phyloP scores from a whole-genome alignment of 2,113 vertebrate species.

The Dolichallabes microphthalmus region DNA sequence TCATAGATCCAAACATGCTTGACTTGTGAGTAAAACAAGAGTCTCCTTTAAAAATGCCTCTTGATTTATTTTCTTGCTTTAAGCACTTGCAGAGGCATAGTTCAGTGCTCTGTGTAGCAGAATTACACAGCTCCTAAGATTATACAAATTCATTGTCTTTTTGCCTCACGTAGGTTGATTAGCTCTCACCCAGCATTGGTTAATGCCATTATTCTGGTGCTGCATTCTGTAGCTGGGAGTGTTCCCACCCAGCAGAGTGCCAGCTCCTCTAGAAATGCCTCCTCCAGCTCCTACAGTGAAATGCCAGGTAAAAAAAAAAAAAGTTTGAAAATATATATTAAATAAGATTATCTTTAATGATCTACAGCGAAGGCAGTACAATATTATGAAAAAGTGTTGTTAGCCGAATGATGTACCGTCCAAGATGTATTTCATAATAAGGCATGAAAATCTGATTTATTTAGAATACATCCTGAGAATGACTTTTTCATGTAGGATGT shows the following conservation, averaged over 20 bases:
- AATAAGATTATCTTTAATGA: not conserved
- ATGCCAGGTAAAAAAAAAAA: constrained; percentile 77
- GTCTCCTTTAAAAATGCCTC: not conserved
- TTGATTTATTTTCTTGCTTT: not conserved
- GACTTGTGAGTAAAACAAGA: constrained; percentile 77
- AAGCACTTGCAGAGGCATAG: not conserved
- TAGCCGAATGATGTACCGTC: not conserved
- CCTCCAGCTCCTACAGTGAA: constrained; percentile 78
- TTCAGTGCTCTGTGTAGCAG: not conserved
- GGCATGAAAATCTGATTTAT: not conserved
- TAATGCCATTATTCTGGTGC: constrained; percentile 82
- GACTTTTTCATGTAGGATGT: not conserved
- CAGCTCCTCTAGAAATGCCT: constrained; percentile 70
- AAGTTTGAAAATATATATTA: not conserved
- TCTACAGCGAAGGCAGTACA: too few relatives aligned
- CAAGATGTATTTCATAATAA: not conserved
- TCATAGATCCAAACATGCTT: constrained; percentile 85
- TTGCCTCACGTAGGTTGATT: constrained; percentile 69
- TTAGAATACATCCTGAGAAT: not conserved
- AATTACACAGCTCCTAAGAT: not conserved
- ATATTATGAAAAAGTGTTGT: not conserved
- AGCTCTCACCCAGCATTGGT: constrained; percentile 80
- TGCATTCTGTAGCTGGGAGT: constrained; percentile 83
- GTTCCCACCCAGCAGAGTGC: constrained; percentile 72
- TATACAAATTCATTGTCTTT: not conserved